Base-by-base conservation (phyloP, 2,888 invertebrate species). In the Leucophenga montana region DNA sequence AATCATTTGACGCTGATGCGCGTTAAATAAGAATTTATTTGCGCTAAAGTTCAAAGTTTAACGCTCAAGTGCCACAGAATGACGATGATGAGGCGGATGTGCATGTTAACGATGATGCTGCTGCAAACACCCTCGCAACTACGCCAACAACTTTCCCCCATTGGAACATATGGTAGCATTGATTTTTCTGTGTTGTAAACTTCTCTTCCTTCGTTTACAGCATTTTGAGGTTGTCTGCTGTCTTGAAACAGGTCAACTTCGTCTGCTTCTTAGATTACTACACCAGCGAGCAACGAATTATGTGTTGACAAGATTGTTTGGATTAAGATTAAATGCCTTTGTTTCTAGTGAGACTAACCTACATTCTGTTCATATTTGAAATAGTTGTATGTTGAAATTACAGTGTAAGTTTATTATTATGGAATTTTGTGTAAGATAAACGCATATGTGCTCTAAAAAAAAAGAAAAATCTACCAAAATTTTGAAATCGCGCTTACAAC, bases 291-390 rank as follows among this genome's bases (percentile, higher is more conserved):
- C 39, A 39, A 39, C 39, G 53, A 68, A 66, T 54, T 59, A 71
- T 70, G 69, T 74, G 75, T 70, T 72, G 77, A 81, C 77, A 82
- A 82, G 79, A 80, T 83, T 82, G 83, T 78, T 83, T 78, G 79
- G 69, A 78, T 78, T 73, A 71, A 77, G 79, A 82, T 82, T 79
- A 83, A 82, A 81, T 81, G 77, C 75, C 83, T 77, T 78, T 76
- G 76, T 78, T 73, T 79, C 11, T 70, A 74, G 20, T 48, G 27
- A 81, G 59, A 80, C 83, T 81, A 78, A 75, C 83, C 77, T 75
- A 83, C 75, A 83, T 77, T 75, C 13, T 39, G 39, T 39, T 39
- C 39, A 39, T 39, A 39, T 39, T 39, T 39, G 39, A 77, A 83
- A 77, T 79, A 78, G 74, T 72, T 73, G 66, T 61, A 77, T 80